A percentile compares a stretch with the other conserved stretches of the same genome.
Evolutionary conservation across 2,113 vertebrate genomes (phyloP).

Genomic region (Physeter macrocephalus): DNA sequence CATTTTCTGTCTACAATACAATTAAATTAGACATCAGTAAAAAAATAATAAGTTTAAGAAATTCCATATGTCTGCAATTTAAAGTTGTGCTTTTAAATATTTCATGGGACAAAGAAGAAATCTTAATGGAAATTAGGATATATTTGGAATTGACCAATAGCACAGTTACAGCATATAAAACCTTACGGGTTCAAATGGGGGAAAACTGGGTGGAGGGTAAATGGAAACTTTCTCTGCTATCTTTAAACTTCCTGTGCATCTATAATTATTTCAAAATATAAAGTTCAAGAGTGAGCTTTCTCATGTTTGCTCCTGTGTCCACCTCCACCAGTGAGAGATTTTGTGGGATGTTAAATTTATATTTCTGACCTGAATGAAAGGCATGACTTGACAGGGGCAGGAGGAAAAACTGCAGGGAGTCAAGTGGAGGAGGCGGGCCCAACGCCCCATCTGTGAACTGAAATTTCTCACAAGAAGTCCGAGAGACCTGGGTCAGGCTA

Average conservation of each 20-base stretch:
- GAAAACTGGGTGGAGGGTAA: not conserved
- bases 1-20: not conserved
- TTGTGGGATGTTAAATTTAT: not conserved
- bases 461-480: not conserved
- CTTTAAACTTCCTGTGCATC: not conserved
- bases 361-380: not conserved
- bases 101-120: not conserved
- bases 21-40: not conserved
- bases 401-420: not conserved
- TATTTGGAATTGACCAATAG: not conserved
- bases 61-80: not conserved
- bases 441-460: not conserved
- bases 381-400: not conserved
- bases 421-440: not conserved
- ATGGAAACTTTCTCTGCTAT: not conserved
- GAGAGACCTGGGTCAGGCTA: not conserved
- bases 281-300: not conserved
- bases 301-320: not conserved
- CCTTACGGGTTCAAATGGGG: not conserved
- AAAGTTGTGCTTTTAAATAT: not conserved
- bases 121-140: not conserved
- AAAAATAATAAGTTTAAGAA: not conserved
- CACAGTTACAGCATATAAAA: not conserved
- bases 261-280: not conserved
- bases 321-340: not conserved